Percentiles rank a stretch among this genome's conserved stretches.
Conservation (phyloP, 2,113 vertebrate genomes). For the Scalopus aquaticus region DNA sequence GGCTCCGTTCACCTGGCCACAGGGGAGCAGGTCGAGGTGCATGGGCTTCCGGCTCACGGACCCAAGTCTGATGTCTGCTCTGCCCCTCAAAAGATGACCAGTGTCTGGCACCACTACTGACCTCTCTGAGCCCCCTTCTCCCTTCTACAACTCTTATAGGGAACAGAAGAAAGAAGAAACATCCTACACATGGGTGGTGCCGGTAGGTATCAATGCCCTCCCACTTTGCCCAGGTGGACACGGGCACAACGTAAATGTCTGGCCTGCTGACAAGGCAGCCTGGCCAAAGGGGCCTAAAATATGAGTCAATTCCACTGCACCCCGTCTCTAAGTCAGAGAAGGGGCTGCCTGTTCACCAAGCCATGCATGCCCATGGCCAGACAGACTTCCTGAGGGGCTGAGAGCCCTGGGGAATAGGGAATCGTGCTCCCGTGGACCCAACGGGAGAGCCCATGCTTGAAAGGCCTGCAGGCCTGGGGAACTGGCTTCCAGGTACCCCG, state of each 20-base stretch:
- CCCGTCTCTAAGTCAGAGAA: neutral
- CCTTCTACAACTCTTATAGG: neutral
- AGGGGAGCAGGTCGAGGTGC: neutral
- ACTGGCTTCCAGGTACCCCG: neutral
- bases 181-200: rapidly evolving
- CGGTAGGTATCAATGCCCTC: neutral
- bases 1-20: neutral
- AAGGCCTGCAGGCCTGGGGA: neutral
- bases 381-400: neutral
- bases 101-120: rapidly evolving
- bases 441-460: neutral
- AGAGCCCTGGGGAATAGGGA: neutral
- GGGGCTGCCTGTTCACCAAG: neutral
- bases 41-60: neutral
- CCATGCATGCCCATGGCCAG: neutral
- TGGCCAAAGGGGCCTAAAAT: neutral
- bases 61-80: neutral
- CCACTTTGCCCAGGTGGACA: neutral
- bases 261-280: neutral
- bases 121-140: neutral
- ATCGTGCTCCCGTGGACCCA: neutral
- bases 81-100: neutral
- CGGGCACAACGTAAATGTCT: neutral
- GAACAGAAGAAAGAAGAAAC: neutral
- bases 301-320: neutral